Conservation (phyloP, 2,797 vertebrate genomes). For the Microctenopoma stevenorrisi region DNA sequence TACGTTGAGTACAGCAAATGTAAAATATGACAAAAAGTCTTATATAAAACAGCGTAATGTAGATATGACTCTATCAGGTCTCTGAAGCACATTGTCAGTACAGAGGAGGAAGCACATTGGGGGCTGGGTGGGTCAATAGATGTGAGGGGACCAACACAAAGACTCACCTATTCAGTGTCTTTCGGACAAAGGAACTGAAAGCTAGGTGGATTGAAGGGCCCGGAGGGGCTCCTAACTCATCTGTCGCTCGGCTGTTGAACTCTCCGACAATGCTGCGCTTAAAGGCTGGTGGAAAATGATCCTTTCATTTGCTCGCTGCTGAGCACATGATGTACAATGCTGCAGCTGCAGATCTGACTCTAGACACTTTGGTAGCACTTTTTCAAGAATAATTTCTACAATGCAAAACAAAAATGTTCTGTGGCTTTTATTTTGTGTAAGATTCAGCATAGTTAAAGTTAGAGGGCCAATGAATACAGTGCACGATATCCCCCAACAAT, state of each 20-base stretch:
- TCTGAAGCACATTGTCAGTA: conserved; percentile 74
- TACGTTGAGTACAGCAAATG: conserved; percentile 42
- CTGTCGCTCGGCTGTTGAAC: conserved; percentile 83
- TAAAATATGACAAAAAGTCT: conserved; percentile 61
- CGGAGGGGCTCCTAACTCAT: conserved; percentile 82
- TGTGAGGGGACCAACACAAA: conserved; percentile 85
- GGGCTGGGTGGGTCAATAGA: conserved; percentile 83
- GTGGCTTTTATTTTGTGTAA: conserved; percentile 7
- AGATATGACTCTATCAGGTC: conserved; percentile 78
- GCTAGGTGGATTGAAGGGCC: conserved; percentile 77
- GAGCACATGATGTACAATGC: conserved; percentile 71
- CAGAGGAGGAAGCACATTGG: conserved; percentile 73
- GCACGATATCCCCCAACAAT: not conserved
- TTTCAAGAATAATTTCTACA: conserved; percentile 27
- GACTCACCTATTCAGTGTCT: conserved; percentile 87
- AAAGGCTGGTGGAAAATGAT: conserved; percentile 83
- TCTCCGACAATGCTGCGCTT: conserved; percentile 83
- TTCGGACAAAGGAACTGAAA: conserved; percentile 82
- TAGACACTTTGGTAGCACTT: conserved; percentile 21
- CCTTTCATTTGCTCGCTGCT: conserved; percentile 75
- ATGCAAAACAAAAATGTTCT: conserved; percentile 10
- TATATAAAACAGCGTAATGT: conserved; percentile 67
- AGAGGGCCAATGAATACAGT: conserved; percentile 1
- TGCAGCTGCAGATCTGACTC: conserved; percentile 60
- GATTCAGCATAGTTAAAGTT: not conserved